Base-by-base conservation (phyloP, 2,888 invertebrate genomes). In the Meganola albula region DNA sequence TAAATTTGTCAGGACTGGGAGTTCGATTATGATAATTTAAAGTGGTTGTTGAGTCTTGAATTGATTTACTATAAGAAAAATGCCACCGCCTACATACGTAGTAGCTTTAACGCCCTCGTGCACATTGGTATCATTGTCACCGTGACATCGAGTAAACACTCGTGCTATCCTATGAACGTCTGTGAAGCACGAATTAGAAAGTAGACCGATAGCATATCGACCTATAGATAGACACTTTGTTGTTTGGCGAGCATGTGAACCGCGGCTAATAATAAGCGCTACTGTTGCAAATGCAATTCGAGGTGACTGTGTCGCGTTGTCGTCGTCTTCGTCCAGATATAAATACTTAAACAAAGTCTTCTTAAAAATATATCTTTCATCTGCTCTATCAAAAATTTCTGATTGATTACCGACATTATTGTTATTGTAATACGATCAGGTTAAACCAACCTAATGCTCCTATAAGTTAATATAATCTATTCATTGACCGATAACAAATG, bases 231-330 rank as follows among this genome's bases (percentile, higher is more conserved):
- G n/a, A n/a, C n/a, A n/a, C n/a, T n/a, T n/a, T 36, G 43, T 24
- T 44, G 49, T 50, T 63, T 61, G 59, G 61, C 61, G 48, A 53
- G 59, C 53, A 44, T 43, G 50, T 49, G 44, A 56, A 46, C 49
- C 36, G 39, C 12, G 24, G 40, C 63, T 68, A 67, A 55, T 61
- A 61, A 65, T 70, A 70, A 48, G 16, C 16, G 53, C 46, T 27
- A 51, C 53, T 62, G 66, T 73, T 73, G 72, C 74, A 69, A 70
- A 69, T 75, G 71, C 69, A 67, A 63, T 70, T 68, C 64, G 71
- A 65, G 73, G 68, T 70, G 71, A 74, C 69, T 69, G 64, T 65
- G 60, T 58, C 60, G 51, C 53, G 47, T 49, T 53, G 46, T 41
- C 42, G 38, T 29, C 35, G 16, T 44, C 59, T n/a, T 16, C 16